These are phyloP conservation scores for Galemys pyrenaicus DNA, from an alignment of 2,113 vertebrate genomes.

Conservation along the genomic window DNA sequence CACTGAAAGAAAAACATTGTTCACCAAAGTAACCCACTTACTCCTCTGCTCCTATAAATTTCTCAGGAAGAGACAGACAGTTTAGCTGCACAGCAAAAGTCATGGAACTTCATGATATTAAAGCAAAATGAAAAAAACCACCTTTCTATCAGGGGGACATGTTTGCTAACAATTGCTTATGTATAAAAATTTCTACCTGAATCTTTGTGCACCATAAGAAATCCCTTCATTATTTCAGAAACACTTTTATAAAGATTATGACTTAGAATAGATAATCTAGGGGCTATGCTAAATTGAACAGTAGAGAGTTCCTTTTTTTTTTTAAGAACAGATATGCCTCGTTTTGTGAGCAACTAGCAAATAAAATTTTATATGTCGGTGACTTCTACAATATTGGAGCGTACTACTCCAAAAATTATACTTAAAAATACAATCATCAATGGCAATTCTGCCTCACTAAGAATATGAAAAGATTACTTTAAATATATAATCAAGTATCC, in stretches of 20 bases:
- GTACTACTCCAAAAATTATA: conserved; percentile 37
- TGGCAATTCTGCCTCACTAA: conserved; percentile 53
- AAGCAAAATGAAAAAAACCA: conserved; percentile 54
- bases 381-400: conserved; percentile 41
- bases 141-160: conserved; percentile 59
- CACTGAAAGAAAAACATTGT: conserved; percentile 46
- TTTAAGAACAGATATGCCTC: conserved; percentile 64
- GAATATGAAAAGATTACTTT: conserved; percentile 44
- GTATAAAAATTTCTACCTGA: conserved; percentile 37
- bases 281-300: conserved; percentile 63
- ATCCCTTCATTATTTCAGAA: conserved; percentile 51
- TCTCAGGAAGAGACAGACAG: conserved; percentile 31
- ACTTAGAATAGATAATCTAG: conserved; percentile 50
- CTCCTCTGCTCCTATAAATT: conserved; percentile 52
- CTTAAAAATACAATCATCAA: conserved; percentile 45
- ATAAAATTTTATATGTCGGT: conserved; percentile 47
- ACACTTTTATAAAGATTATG: conserved; percentile 49
- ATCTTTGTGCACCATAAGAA: conserved; percentile 60
- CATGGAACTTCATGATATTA: conserved; percentile 59
- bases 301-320: conserved; percentile 14
- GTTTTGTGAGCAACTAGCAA: conserved; percentile 64
- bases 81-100: conserved; percentile 69
- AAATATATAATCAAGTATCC: conserved; percentile 52
- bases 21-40: conserved; percentile 57
- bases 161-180: conserved; percentile 60